Evolutionary conservation across 2,888 invertebrate genomes (phyloP), one percentile per base, ranked within the genome.

Genomic region (Meiosimyza decipiens): DNA sequence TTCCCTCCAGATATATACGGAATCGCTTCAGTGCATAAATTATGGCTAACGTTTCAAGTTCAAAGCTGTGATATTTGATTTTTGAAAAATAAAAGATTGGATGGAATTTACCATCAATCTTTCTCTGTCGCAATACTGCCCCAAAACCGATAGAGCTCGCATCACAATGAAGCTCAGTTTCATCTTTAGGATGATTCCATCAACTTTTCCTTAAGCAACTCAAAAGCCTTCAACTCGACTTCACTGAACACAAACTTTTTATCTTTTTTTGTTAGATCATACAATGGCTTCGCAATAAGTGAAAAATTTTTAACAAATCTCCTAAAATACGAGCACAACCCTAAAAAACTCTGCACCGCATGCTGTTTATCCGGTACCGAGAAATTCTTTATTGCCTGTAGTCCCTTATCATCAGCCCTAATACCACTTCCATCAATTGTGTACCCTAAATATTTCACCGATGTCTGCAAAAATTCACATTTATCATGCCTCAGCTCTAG

Each of bases 81-180:
- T 28, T 28, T 0, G 28, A 28, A 28, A 28, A 28, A 28, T 28
- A 28, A 28, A 28, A 28, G 4, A 28, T 3, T 28, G 28, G 28
- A 28, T 28, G 28, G 28, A 28, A 76, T 40, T 11, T 73, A 4
- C 60, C 57, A 82, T 78, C 69, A 1, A 63, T 13, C 57, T 83
- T 80, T 64, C 74, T 77, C 72, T 85, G 85, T 59, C 84, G 22
- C 16, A 84, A 71, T 7, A 84, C 79, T 0, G 79, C 78, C 0
- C 82, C 84, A 73, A 78, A 83, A 1, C 83, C 84, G 6, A 75
- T n/a, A 1, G 78, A 69, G 72, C 81, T 82, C 4, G 82, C 84
- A 74, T 85, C 84, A 22, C 81, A 82, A 67, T 85, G 84, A 51
- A 84, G 70, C 71, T 85, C 82, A 6, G 84, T 28, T 4, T 28